Conservation (phyloP, 2,113 vertebrate genomes). For the Gasterosteus aculeatus region DNA sequence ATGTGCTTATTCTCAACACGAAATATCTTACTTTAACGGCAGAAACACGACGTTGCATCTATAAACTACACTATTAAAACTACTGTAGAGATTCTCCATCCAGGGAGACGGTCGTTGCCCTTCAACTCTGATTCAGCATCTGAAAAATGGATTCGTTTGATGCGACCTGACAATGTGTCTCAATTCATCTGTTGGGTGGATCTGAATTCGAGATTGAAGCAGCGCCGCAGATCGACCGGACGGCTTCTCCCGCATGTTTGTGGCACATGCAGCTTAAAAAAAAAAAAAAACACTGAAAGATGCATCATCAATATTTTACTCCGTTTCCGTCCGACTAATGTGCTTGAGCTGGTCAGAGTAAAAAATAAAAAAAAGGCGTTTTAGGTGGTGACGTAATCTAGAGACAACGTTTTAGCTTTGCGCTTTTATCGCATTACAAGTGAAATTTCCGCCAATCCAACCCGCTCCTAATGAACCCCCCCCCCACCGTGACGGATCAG, state of each 20-base stretch:
- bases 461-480: constrained; percentile 11
- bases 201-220: constrained; percentile 36
- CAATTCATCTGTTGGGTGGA: neutral
- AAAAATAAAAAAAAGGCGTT: constrained; percentile 26
- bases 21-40: neutral
- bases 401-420: neutral
- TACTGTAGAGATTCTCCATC: neutral
- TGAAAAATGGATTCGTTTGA: constrained; percentile 12
- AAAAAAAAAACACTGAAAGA: constrained; percentile 23
- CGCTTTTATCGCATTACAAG: neutral
- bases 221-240: constrained; percentile 22
- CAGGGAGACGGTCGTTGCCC: neutral
- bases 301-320: constrained; percentile 69
- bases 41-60: neutral
- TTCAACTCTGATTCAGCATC: neutral
- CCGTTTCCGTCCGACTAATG: constrained; percentile 42
- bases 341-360: constrained; percentile 26
- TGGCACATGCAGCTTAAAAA: constrained; percentile 8
- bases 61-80: neutral
- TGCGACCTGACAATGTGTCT: constrained; percentile 29
- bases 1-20: neutral
- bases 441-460: neutral
- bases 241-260: constrained; percentile 29
- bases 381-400: constrained; percentile 32
- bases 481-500: constrained; percentile 50